A percentile compares a stretch with the other conserved stretches of the same genome.
These are phyloP conservation scores for Epistrophe grossulariae DNA, from an alignment of 2,888 invertebrate species.

Conservation along the genomic window DNA sequence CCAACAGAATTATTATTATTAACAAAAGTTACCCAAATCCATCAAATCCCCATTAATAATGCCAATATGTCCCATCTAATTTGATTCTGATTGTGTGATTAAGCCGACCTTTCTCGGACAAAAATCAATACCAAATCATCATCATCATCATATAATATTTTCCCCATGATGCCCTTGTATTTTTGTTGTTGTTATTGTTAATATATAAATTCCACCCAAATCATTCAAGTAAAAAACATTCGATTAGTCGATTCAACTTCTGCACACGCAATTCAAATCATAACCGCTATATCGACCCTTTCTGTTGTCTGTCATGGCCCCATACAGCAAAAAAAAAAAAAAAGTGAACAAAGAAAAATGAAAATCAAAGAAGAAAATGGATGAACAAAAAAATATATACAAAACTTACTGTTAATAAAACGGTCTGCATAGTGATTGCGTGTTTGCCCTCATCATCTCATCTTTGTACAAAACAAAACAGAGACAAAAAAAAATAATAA, in stretches of 20 bases:
- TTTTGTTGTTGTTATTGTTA: not conserved
- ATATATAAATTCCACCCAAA: constrained; percentile 11
- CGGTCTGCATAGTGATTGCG: constrained; percentile 46
- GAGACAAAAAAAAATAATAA: not conserved
- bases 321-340: constrained; percentile 7
- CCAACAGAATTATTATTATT: not conserved
- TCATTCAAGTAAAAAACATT: constrained; percentile 18
- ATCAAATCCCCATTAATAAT: constrained; percentile 27
- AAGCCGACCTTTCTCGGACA: not conserved
- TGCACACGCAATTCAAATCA: constrained; percentile 46
- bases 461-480: constrained; percentile 2
- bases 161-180: not conserved
- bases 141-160: not conserved
- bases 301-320: constrained; percentile 24
- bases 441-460: constrained; percentile 37
- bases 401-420: constrained; percentile 61
- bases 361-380: constrained; percentile 20
- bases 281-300: constrained; percentile 60
- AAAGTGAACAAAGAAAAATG: constrained; percentile 9
- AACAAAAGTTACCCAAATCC: constrained; percentile 30
- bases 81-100: constrained; percentile 35
- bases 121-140: constrained; percentile 12
- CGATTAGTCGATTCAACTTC: constrained; percentile 18
- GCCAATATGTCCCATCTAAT: constrained; percentile 25
- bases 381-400: not conserved